phyloP scores from a whole-genome alignment of 2,888 invertebrate genomes.

The Aporophyla lueneburgensis region DNA sequence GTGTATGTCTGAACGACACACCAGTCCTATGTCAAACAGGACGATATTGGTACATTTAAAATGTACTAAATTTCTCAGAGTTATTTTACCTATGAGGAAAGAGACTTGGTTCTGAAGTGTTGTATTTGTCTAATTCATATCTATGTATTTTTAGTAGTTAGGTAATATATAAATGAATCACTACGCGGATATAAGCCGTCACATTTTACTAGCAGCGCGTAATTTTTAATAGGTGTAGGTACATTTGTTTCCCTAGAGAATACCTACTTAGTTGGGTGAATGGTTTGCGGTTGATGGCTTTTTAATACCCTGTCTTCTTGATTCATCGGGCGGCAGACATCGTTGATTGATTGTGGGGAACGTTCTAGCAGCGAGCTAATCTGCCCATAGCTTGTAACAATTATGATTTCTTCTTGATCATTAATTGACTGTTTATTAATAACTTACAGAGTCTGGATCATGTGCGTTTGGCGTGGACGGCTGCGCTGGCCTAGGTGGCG shows the following conservation, averaged over 20 bases:
- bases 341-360: slow-evolving; percentile 75
- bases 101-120: not conserved
- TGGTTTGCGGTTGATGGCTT: slow-evolving; percentile 74
- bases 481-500: slow-evolving; percentile 93
- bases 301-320: slow-evolving; percentile 76
- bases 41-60: slow-evolving; percentile 24
- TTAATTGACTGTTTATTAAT: slow-evolving; percentile 55
- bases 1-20: slow-evolving; percentile 69
- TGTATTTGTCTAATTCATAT: slow-evolving; percentile 22
- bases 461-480: slow-evolving; percentile 95
- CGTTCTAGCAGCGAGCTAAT: slow-evolving; percentile 43
- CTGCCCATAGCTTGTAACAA: slow-evolving; percentile 50
- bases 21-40: slow-evolving; percentile 66
- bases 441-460: slow-evolving; percentile 94
- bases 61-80: slow-evolving; percentile 2
- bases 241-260: slow-evolving; percentile 37
- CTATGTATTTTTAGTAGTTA: slow-evolving; percentile 15
- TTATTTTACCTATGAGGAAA: slow-evolving; percentile 43
- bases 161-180: slow-evolving; percentile 47
- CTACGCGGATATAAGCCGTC: slow-evolving; percentile 33
- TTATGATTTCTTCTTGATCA: slow-evolving; percentile 53
- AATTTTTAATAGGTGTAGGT: slow-evolving; percentile 46
- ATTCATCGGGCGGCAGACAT: slow-evolving; percentile 72
- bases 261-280: slow-evolving; percentile 49
- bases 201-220: slow-evolving; percentile 36